Evolutionary conservation across 1,140 invertebrate genomes (phyloP).

Genomic region (Odontomachus brunneus): DNA sequence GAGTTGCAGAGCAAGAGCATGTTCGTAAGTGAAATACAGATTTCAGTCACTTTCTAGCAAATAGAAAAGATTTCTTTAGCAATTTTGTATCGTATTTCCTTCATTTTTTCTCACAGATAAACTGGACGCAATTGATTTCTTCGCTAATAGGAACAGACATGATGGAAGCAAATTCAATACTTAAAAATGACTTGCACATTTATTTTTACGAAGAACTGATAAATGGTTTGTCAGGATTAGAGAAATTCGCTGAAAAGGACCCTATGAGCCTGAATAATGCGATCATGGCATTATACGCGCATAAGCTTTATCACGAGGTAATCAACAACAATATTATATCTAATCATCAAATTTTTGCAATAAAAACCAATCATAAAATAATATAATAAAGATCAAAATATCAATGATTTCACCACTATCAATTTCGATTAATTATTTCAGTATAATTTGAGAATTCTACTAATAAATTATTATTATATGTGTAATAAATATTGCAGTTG

Average conservation of each 20-base stretch:
- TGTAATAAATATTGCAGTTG: constrained; percentile 49
- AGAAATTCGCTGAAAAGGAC: neutral
- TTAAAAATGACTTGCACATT: constrained; percentile 59
- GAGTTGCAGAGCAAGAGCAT: constrained; percentile 35
- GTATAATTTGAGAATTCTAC: neutral
- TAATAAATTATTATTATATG: constrained; percentile 19
- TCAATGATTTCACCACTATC: too few species aligned
- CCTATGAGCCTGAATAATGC: constrained; percentile 67
- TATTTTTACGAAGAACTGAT: constrained; percentile 66
- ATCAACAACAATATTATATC: constrained; percentile 15
- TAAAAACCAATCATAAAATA: constrained; percentile 4
- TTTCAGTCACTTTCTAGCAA: constrained; percentile 6
- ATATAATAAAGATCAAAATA: neutral
- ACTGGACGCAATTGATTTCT: constrained; percentile 67
- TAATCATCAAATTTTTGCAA: neutral
- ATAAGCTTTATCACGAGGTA: constrained; percentile 74
- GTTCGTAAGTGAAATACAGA: constrained; percentile 62
- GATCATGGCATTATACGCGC: constrained; percentile 74
- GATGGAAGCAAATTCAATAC: neutral
- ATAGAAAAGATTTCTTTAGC: neutral
- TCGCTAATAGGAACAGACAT: constrained; percentile 40
- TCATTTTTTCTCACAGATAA: constrained; percentile 57
- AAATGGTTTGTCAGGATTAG: constrained; percentile 57
- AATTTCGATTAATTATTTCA: neutral
- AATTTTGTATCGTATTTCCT: constrained; percentile 6